These are phyloP conservation scores for Spongilla lacustris DNA, from an alignment of 37 sponge, comb jelly and placozoan genomes.

Conservation along the genomic window DNA sequence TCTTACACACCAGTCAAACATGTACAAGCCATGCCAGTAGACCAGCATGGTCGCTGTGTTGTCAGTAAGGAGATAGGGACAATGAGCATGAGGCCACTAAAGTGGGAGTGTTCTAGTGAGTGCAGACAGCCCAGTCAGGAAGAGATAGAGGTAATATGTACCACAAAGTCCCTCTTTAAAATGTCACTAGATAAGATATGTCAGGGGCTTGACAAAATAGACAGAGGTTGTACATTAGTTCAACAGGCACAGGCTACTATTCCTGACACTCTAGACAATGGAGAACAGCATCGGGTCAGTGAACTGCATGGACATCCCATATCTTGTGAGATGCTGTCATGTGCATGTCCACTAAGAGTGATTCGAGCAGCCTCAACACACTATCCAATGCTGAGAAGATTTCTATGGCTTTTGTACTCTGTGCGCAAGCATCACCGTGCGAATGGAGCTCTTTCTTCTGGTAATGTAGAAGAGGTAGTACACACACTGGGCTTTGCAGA, in stretches of 20 bases:
- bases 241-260: neutral
- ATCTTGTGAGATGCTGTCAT: neutral
- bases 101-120: constrained; percentile 23
- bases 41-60: constrained; percentile 22
- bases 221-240: neutral
- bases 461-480: neutral
- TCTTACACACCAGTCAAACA: constrained; percentile 2
- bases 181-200: neutral
- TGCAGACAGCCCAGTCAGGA: constrained; percentile 4
- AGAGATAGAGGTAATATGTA: neutral
- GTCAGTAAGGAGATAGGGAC: constrained; percentile 15
- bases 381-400: neutral
- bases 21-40: constrained; percentile 8
- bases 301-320: constrained; percentile 27
- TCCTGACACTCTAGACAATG: neutral
- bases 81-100: constrained; percentile 4
- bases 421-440: neutral
- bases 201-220: neutral
- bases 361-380: constrained; percentile 22
- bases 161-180: neutral
- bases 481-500: constrained; percentile 11
- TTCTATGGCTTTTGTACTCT: constrained; percentile 5
- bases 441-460: neutral
- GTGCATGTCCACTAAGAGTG: constrained; percentile 5
- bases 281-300: neutral